Base-by-base conservation (phyloP, 2,888 invertebrate genomes). In the Athalia circularis region DNA sequence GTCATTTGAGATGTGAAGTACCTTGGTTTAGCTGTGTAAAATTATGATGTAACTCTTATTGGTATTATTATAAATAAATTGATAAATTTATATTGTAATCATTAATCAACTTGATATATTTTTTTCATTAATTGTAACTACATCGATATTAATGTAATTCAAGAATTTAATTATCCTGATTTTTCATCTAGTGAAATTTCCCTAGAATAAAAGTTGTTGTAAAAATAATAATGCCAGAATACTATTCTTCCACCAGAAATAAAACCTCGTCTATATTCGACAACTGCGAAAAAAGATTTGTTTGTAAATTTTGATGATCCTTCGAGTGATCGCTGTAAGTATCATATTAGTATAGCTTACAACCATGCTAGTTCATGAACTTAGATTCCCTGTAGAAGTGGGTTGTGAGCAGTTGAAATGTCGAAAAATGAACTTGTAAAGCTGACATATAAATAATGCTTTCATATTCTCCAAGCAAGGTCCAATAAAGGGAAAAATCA, bases 21-120 rank as follows among this genome's bases (percentile, higher is more conserved):
- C 62, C 50, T 75, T 75, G 52, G 48, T 62, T 75, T 64, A 75
- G 75, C 75, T 64, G 62, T 75, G 75, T 75, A 75, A 75, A 61
- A 45, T 75, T 50, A 75, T 62, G 62, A 62, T 75, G 75, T 75
- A 75, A 75, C 52, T 29, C 75, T 75, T 75, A 75, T 75, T 64
- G 75, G 75, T 75, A 62, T 75, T 62, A 75, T 64, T 75, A 75
- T 75, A 75, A 75, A 75, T 64, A 75, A 75, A 75, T 75, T 75
- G 75, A 75, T 75, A 75, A 62, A 78, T 78, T 78, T 78, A 64
- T 78, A 78, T 68, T 68, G 62, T 77, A 70, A 67, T 61, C 29
- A 61, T 68, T 62, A 29, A 68, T 77, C 57, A 61, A 77, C 48
- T 77, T 72, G 68, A 77, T 77, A 70, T 77, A 61, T 72, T 77